These are phyloP conservation scores for Eulemur rubriventer DNA, from an alignment of 2,797 vertebrate genomes.

Conservation along the genomic window DNA sequence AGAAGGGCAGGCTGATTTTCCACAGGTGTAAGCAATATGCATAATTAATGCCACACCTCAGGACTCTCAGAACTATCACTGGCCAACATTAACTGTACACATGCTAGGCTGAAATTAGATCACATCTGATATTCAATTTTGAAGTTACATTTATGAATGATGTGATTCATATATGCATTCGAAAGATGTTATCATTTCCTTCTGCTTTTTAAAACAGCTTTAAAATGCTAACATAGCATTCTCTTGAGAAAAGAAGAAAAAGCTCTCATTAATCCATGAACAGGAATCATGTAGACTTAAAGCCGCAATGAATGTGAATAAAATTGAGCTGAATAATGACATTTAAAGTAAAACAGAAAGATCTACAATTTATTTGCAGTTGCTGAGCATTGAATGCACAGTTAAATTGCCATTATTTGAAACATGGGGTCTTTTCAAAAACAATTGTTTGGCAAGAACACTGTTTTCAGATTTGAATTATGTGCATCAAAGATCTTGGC, in stretches of 20 bases:
- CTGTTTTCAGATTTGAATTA: slow-evolving; percentile 66
- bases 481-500: slow-evolving; percentile 38
- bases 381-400: slow-evolving; percentile 56
- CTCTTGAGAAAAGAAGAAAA: slow-evolving; percentile 31
- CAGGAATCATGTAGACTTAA: slow-evolving; percentile 57
- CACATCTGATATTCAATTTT: slow-evolving; percentile 6
- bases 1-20: slow-evolving; percentile 62
- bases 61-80: background rate
- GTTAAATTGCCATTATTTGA: slow-evolving; percentile 71
- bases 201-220: slow-evolving; percentile 56
- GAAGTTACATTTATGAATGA: slow-evolving; percentile 38
- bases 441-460: slow-evolving; percentile 57
- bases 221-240: slow-evolving; percentile 48
- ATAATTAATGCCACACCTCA: slow-evolving; percentile 62
- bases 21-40: slow-evolving; percentile 67
- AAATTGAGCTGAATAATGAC: slow-evolving; percentile 64
- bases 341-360: slow-evolving; percentile 72
- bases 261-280: slow-evolving; percentile 62
- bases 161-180: slow-evolving; percentile 47
- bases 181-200: slow-evolving; percentile 49
- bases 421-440: slow-evolving; percentile 62
- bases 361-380: slow-evolving; percentile 65
- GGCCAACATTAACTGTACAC: slow-evolving; percentile 2
- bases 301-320: slow-evolving; percentile 60
- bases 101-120: slow-evolving; percentile 19